Conservation (phyloP, 2,888 invertebrate species). For the Drosophila vallismaia region DNA sequence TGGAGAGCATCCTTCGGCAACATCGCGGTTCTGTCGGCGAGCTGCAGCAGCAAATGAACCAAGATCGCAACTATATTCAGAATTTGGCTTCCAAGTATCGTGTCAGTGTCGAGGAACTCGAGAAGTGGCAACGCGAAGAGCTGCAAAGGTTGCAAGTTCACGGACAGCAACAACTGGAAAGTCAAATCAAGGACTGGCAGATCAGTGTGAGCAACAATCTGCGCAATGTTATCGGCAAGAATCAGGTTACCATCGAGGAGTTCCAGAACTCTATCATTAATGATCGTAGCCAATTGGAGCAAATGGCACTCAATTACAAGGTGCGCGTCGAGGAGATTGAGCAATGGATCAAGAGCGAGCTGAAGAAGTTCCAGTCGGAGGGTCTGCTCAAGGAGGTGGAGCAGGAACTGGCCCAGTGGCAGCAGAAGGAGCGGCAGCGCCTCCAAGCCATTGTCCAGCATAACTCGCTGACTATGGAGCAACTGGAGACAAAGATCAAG, state of each 20-base stretch:
- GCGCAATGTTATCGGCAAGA: slow-evolving; percentile 73
- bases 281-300: slow-evolving; percentile 78
- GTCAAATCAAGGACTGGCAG: slow-evolving; percentile 82
- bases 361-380: slow-evolving; percentile 77
- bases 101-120: slow-evolving; percentile 81
- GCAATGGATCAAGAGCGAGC: slow-evolving; percentile 80
- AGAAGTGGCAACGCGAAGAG: slow-evolving; percentile 81
- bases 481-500: slow-evolving; percentile 79
- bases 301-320: slow-evolving; percentile 79
- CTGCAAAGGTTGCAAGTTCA: slow-evolving; percentile 76
- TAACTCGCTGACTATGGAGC: slow-evolving; percentile 79
- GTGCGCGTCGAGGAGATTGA: slow-evolving; percentile 82
- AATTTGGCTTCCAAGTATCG: slow-evolving; percentile 80
- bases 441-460: slow-evolving; percentile 74
- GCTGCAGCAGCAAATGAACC: slow-evolving; percentile 75
- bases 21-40: slow-evolving; percentile 81
- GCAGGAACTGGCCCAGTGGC: slow-evolving; percentile 79
- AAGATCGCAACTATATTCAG: slow-evolving; percentile 78
- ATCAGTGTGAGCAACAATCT: slow-evolving; percentile 73
- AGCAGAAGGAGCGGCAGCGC: slow-evolving; percentile 80
- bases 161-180: slow-evolving; percentile 70
- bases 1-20: slow-evolving; percentile 76
- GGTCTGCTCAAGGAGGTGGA: slow-evolving; percentile 81
- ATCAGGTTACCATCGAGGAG: slow-evolving; percentile 82
- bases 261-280: slow-evolving; percentile 79